phyloP scores from a whole-genome alignment of 2,113 vertebrate genomes.

The Osmerus eperlanus region DNA sequence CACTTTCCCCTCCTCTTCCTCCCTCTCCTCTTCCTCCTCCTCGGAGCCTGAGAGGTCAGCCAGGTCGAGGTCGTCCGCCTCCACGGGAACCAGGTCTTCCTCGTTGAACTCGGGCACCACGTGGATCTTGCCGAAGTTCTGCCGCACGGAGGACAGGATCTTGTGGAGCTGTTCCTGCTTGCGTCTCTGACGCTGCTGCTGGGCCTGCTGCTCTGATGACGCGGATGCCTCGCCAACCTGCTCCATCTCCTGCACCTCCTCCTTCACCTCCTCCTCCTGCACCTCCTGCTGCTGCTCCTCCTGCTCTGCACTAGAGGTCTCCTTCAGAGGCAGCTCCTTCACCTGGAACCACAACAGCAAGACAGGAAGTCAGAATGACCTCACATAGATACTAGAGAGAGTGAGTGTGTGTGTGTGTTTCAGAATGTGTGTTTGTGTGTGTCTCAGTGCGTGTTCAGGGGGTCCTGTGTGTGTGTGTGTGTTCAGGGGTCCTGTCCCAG shows the following conservation, averaged over 20 bases:
- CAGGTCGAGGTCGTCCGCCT: constrained; percentile 77
- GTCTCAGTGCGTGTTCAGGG: background rate
- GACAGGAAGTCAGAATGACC: background rate
- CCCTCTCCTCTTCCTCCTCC: constrained; percentile 49
- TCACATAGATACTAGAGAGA: background rate
- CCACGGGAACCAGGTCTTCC: constrained; percentile 90
- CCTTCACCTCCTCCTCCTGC: constrained; percentile 20
- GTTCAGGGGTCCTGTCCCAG: too few relatives aligned
- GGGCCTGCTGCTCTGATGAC: constrained; percentile 27
- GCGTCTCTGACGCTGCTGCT: constrained; percentile 30
- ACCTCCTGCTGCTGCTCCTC: constrained; percentile 48
- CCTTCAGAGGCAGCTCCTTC: constrained; percentile 38
- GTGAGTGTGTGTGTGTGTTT: background rate
- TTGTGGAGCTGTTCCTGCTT: constrained; percentile 72
- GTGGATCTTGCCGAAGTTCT: constrained; percentile 93
- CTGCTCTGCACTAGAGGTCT: constrained; percentile 27
- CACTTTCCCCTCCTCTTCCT: constrained; percentile 41
- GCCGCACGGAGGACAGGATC: constrained; percentile 80
- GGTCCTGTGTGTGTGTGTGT: too few relatives aligned
- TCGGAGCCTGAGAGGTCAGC: constrained; percentile 72
- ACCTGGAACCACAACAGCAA: constrained; percentile 27
- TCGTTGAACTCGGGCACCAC: constrained; percentile 88
- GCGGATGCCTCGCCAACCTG: background rate
- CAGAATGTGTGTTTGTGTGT: background rate
- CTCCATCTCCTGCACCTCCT: constrained; percentile 18